Base-by-base conservation (phyloP, 2,113 vertebrate species). In the Ursus arctos region DNA sequence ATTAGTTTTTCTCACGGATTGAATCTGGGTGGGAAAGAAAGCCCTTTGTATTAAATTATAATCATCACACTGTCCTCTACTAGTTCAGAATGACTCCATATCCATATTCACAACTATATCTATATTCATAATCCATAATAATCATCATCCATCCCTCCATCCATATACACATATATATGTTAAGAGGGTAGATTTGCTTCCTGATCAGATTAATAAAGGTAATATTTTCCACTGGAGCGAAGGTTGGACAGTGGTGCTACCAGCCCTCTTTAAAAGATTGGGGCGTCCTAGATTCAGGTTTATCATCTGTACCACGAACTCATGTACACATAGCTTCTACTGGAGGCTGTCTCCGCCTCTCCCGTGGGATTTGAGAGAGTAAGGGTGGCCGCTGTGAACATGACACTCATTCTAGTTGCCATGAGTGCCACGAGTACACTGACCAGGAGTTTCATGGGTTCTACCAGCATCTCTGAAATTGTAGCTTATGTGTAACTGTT, bases 311-410 rank as follows among this genome's bases (percentile, higher is more conserved):
- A 59, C 5, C 43, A 55, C 15, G 61, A 69, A 18, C 2, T 40
- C 49, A 7, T 33, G 15, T 36, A 31, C 3, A 3, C 1, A 4
- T 6, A 33, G 31, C 21, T 33, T 69, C 8, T 13, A 12, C 31
- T 43, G 24, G 43, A 2, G 16, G 33, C 31, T n/a, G 11, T 21
- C 47, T 65, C 53, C 74, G 18, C 10, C n/a, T 15, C 7, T 53
- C 19, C 26, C 7, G 0, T 6, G 9, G 26, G 2, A 22, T 55
- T 22, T 28, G 3, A 57, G 40, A 51, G 19, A 71, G 6, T 28
- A n/a, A 31, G 31, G 7, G 28, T 4, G 14, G 8, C 2, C 2
- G 3, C 18, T 4, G 3, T 6, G 47, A 43, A 36, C 7, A 4
- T 18, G 33, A 93, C 77, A 9, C 21, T 88, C 43, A 0, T 43